Conservation (phyloP, 2,113 vertebrate genomes). For the Guaruba guarouba region DNA sequence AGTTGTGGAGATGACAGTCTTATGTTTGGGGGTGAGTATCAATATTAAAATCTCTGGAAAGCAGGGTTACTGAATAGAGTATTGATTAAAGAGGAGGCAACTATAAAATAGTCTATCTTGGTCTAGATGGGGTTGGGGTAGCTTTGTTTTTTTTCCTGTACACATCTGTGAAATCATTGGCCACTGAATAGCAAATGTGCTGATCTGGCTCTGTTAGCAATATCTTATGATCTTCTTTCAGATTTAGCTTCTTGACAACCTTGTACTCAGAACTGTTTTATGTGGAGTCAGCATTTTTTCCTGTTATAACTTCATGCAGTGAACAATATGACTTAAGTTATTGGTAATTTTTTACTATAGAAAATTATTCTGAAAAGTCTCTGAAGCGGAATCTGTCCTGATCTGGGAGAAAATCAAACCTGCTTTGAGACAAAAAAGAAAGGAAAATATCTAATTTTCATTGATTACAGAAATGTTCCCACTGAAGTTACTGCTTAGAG, state of each 20-base stretch:
- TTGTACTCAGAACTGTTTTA: background rate
- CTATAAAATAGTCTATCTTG: background rate
- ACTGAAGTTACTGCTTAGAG: background rate
- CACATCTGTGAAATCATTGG: background rate
- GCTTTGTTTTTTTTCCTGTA: background rate
- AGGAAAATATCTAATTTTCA: background rate
- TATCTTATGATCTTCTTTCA: background rate
- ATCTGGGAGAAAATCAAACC: background rate
- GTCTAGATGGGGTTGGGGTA: background rate
- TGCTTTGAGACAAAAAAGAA: background rate
- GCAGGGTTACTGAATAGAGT: background rate
- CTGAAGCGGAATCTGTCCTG: background rate
- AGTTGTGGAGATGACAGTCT: background rate
- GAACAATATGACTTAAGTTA: background rate
- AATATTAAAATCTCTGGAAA: background rate
- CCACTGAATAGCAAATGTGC: background rate
- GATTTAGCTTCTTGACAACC: background rate
- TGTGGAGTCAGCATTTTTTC: background rate
- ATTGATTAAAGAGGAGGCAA: background rate
- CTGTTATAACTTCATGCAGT: background rate
- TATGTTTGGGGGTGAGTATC: background rate
- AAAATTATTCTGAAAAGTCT: background rate
- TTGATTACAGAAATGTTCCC: background rate
- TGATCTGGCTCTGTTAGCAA: background rate
- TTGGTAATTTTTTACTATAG: background rate